A percentile compares a stretch with the other conserved stretches of the same genome.
phyloP scores from a whole-genome alignment of 2,888 invertebrate species.

The Ectemnius continuus region DNA sequence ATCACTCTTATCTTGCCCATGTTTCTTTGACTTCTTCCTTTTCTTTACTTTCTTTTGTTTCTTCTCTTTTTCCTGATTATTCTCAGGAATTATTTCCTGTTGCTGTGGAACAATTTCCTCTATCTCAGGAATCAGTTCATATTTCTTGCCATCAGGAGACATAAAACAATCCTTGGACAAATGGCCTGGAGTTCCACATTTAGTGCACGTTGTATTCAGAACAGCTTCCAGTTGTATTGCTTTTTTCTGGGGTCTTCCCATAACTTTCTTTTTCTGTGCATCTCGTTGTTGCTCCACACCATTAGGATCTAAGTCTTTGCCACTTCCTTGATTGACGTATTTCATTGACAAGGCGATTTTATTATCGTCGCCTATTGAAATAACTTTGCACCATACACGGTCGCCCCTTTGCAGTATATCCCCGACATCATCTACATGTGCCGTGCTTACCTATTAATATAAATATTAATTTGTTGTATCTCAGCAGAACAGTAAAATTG shows the following conservation, averaged over 20 bases:
- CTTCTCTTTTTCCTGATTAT: constrained; percentile 57
- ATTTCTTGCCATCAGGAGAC: constrained; percentile 75
- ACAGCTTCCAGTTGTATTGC: constrained; percentile 76
- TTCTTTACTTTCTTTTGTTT: constrained; percentile 70
- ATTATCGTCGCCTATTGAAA: constrained; percentile 72
- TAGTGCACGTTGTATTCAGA: constrained; percentile 75
- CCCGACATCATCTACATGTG: constrained; percentile 73
- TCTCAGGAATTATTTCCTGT: constrained; percentile 19
- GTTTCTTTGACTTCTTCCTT: constrained; percentile 71
- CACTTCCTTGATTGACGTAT: constrained; percentile 76
- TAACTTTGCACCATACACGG: constrained; percentile 77
- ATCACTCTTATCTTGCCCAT: constrained; percentile 55
- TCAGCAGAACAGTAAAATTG: not conserved
- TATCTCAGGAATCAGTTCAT: constrained; percentile 75
- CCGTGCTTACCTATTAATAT: constrained; percentile 70
- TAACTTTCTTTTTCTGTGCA: constrained; percentile 69
- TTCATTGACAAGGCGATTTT: constrained; percentile 78
- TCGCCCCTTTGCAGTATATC: constrained; percentile 76
- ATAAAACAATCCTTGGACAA: constrained; percentile 76
- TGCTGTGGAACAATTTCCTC: constrained; percentile 58
- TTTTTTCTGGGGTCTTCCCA: constrained; percentile 62
- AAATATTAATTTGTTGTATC: constrained; percentile 14
- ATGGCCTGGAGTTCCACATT: constrained; percentile 76
- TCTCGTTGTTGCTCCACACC: constrained; percentile 76
- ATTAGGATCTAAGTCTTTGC: constrained; percentile 76